A percentile compares a stretch with the other conserved stretches of the same genome.
Evolutionary conservation across 2,113 vertebrate genomes (phyloP).

Genomic region (Psephotus haematonotus): DNA sequence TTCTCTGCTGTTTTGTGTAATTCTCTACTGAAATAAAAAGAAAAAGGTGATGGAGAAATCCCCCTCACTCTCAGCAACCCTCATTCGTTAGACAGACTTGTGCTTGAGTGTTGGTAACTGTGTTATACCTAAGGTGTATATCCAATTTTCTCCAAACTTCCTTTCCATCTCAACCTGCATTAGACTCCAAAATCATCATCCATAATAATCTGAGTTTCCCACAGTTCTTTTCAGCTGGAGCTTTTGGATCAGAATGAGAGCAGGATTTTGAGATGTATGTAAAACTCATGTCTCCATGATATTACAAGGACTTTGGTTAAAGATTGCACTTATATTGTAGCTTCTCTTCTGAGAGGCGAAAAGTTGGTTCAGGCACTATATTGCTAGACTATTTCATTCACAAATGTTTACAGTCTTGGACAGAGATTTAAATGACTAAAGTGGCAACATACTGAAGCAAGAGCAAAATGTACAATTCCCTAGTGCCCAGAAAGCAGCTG

Average conservation of each 20-base stretch:
- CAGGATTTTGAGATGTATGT: not conserved
- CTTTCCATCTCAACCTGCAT: not conserved
- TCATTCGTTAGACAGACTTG: not conserved
- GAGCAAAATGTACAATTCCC: conserved; percentile 1
- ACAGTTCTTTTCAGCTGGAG: not conserved
- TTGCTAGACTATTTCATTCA: not conserved
- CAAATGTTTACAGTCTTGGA: not conserved
- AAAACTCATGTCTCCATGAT: not conserved
- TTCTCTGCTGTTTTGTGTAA: not conserved
- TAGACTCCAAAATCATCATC: not conserved
- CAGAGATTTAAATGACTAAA: conserved; percentile 11
- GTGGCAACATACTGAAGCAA: not conserved
- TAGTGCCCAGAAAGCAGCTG: conserved; percentile 5
- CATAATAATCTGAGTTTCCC: not conserved
- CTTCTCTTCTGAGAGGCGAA: not conserved
- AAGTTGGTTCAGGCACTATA: not conserved
- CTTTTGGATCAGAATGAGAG: not conserved
- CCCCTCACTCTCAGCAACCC: not conserved
- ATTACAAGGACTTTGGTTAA: not conserved
- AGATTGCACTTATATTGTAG: not conserved
- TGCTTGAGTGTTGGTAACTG: not conserved
- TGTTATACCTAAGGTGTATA: not conserved
- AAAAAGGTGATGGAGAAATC: not conserved
- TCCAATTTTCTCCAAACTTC: not conserved
- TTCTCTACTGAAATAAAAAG: not conserved